Evolutionary conservation across 1,140 invertebrate species (phyloP), one percentile per base, ranked within the genome.

Genomic region (Eumaeus atala): DNA sequence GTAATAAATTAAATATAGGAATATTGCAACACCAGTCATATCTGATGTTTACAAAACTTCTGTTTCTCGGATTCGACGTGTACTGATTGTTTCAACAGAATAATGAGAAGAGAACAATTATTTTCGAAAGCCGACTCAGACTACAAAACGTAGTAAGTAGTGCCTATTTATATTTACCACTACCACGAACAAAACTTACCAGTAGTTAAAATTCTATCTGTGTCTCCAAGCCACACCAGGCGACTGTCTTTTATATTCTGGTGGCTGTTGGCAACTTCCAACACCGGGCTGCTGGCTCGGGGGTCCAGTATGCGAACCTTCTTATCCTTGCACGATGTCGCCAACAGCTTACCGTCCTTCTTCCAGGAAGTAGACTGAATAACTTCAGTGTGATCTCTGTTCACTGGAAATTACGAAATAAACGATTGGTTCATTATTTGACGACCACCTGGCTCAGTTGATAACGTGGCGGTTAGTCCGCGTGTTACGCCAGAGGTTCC

Each of bases 201-300:
- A 55, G 96, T 96, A 3, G 95, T 96, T 0, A 97, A 74, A 58
- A 98, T 92, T 62, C 91, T 90, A 36, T 95, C 92, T 55, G 91
- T 92, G 63, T 95, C 92, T 12, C 95, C 95, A 0, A 98, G 84
- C 95, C 96, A 98, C 0, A 96, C 92, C 1, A 97, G 91, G 54
- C 96, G 88, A 0, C 95, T 97, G 75, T 98, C 97, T 83, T 96
- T 97, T 48, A 96, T 94, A 70, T 93, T 95, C 74, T 94, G 93
- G 81, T 96, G 95, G 71, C 94, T 95, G 54, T 92, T 91, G 1
- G 91, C 90, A 1, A 90, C 87, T 59, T 91, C 89, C 16, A 93
- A 83, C 40, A 93, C 91, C 0, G 90, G 75, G 5, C 74, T 72
- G n/a, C 88, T 68, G 0, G 89, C 89, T 16, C 95, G 87, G 0